Conservation (phyloP, 2,797 vertebrate species). For the Erithacus rubecula region DNA sequence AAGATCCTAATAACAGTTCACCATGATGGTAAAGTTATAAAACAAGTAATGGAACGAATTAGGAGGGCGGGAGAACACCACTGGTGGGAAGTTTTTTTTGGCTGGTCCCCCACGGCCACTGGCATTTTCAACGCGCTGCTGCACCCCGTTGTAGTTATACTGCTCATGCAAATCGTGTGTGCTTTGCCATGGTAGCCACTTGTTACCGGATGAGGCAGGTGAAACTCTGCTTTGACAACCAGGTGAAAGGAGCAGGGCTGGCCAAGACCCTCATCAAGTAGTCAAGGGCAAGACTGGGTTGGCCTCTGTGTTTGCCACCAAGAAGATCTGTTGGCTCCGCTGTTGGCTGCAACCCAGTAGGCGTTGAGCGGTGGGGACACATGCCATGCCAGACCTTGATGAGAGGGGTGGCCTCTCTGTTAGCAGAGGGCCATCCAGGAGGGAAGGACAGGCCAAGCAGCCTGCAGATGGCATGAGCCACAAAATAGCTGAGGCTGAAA, state of each 20-base stretch:
- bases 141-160: conserved; percentile 31
- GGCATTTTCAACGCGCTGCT: conserved; percentile 33
- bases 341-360: conserved; percentile 69
- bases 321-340: conserved; percentile 60
- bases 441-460: not conserved
- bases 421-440: not conserved
- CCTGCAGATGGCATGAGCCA: not conserved
- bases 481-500: conserved; percentile 42
- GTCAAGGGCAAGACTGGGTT: conserved; percentile 70
- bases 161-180: conserved; percentile 41
- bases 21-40: conserved; percentile 42
- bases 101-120: conserved; percentile 56
- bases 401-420: not conserved
- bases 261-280: conserved; percentile 43
- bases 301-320: conserved; percentile 70
- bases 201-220: conserved; percentile 53
- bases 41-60: conserved; percentile 52
- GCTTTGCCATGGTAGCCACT: conserved; percentile 33
- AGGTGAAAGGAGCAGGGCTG: not conserved
- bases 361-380: conserved; percentile 65
- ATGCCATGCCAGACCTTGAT: conserved; percentile 65
- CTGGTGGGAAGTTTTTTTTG: conserved; percentile 60
- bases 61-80: conserved; percentile 52
- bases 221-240: not conserved
- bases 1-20: conserved; percentile 59